These are phyloP conservation scores for Barbus barbus DNA, from an alignment of 2,113 vertebrate species.

Conservation along the genomic window DNA sequence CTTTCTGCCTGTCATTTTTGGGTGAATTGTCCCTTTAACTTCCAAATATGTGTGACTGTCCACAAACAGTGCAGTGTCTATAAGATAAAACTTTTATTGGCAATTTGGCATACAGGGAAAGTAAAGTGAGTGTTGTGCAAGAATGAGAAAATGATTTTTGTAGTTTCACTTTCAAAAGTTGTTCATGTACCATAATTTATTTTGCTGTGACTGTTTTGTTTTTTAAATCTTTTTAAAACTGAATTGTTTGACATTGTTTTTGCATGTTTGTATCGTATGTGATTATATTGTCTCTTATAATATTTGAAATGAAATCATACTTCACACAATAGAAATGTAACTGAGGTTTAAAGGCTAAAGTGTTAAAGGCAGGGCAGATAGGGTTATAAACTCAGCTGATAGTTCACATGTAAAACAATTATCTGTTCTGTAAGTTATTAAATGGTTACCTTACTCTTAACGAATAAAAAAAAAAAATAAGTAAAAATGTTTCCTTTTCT, in stretches of 20 bases:
- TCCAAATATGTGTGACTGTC: background rate
- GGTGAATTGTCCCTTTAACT: background rate
- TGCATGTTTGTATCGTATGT: background rate
- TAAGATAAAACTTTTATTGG: no score
- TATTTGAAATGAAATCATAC: no score
- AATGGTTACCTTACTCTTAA: no score
- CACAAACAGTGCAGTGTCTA: background rate
- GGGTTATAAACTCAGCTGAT: no score
- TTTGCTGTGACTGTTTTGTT: background rate
- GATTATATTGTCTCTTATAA: no score
- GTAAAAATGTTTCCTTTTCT: background rate
- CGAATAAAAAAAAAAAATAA: no score
- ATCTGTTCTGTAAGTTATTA: no score
- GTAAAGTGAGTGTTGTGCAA: background rate
- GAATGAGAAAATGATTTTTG: background rate
- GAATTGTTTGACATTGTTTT: background rate
- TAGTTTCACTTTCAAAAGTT: background rate
- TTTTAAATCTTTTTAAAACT: background rate
- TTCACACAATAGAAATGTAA: no score
- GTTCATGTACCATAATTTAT: background rate
- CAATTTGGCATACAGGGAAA: background rate
- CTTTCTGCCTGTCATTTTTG: background rate
- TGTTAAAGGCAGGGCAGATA: no score
- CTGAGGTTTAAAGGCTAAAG: no score
- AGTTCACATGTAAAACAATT: no score